Conservation (phyloP, 2,797 vertebrate genomes). For the Amblyraja radiata region DNA sequence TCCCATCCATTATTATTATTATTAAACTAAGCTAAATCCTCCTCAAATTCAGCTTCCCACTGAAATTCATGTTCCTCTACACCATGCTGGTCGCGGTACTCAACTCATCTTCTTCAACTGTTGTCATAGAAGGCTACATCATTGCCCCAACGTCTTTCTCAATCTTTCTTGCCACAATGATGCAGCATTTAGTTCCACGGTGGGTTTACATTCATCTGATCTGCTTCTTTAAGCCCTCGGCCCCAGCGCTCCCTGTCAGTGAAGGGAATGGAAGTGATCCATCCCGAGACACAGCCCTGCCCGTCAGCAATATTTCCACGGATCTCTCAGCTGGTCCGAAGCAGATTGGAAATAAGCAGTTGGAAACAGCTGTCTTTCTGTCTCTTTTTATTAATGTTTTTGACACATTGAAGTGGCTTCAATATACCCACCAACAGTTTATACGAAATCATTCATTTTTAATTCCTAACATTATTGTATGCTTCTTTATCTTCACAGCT, state of each 20-base stretch:
- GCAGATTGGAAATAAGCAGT: neutral
- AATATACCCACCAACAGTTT: neutral
- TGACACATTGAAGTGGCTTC: neutral
- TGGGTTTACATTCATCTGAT: neutral
- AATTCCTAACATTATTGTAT: neutral
- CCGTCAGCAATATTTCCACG: neutral
- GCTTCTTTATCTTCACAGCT: neutral
- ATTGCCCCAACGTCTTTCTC: no score
- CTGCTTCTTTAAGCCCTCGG: neutral
- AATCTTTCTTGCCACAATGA: no score
- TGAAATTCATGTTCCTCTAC: neutral
- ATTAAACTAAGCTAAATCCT: neutral
- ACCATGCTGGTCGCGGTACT: neutral
- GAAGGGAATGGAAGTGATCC: neutral
- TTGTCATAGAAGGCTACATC: no score
- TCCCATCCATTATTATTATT: no score
- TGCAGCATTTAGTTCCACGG: neutral
- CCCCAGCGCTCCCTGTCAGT: neutral
- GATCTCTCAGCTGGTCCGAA: neutral
- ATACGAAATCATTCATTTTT: neutral
- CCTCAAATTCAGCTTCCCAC: neutral
- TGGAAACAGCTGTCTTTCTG: neutral
- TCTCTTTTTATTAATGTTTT: neutral
- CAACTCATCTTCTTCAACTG: neutral
- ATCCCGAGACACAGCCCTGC: neutral